These are phyloP conservation scores for Theocolax elegans DNA, from an alignment of 1,140 invertebrate species.

Conservation along the genomic window DNA sequence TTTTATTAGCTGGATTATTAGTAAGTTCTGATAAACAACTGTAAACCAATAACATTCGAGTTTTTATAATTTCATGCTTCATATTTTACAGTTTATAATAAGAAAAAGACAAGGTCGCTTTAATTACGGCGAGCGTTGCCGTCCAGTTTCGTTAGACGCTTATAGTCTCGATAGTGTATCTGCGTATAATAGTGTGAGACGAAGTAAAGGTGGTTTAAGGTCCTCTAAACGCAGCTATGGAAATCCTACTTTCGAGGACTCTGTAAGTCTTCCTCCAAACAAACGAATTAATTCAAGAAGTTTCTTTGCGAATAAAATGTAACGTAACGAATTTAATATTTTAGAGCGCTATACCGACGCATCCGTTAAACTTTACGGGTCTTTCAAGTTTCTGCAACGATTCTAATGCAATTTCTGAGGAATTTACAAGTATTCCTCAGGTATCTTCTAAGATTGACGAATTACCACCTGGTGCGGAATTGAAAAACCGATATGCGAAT, in stretches of 20 bases:
- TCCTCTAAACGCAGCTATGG: constrained; percentile 91
- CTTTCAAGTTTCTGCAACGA: constrained; percentile 80
- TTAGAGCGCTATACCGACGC: constrained; percentile 75
- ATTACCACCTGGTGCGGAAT: constrained; percentile 85
- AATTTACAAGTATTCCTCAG: constrained; percentile 83
- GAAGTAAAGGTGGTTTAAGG: constrained; percentile 77
- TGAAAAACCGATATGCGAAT: constrained; percentile 94
- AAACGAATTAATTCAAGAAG: background rate
- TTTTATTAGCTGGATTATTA: constrained; percentile 75
- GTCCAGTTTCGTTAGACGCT: constrained; percentile 86
- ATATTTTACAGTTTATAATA: constrained; percentile 72
- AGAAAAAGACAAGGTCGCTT: constrained; percentile 75
- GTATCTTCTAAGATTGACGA: constrained; percentile 82
- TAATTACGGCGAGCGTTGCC: constrained; percentile 86
- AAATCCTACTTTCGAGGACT: constrained; percentile 92
- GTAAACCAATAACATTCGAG: background rate
- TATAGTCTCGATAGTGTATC: constrained; percentile 91
- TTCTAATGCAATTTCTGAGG: constrained; percentile 78
- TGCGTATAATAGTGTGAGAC: constrained; percentile 80
- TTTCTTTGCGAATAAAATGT: background rate
- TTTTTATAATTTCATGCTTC: constrained; percentile 1
- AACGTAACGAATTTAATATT: background rate
- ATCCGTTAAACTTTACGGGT: constrained; percentile 79
- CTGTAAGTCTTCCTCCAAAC: constrained; percentile 74
- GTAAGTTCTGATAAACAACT: constrained; percentile 63